A percentile compares a stretch with the other conserved stretches of the same genome.
phyloP scores from a whole-genome alignment of 2,888 invertebrate genomes.

The Thereva unica region DNA sequence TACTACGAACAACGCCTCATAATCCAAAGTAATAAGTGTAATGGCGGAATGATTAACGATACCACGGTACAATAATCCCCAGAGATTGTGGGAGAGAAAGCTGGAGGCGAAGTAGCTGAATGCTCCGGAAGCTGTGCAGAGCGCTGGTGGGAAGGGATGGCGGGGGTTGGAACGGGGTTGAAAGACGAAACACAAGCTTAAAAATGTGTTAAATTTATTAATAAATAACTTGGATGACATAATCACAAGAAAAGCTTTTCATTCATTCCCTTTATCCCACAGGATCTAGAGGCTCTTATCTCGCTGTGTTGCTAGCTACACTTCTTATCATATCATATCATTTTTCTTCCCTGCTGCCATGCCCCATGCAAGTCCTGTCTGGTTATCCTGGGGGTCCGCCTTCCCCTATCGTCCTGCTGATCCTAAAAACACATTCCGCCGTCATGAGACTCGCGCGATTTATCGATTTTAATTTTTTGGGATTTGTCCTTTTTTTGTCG shows the following conservation, averaged over 20 bases:
- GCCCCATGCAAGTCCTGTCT: too few species aligned
- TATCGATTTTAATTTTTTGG: constrained; percentile 31
- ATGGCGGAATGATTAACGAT: constrained; percentile 28
- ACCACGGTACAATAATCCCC: not conserved
- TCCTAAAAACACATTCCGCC: not conserved
- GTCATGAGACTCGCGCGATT: not conserved
- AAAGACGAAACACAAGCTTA: constrained; percentile 7
- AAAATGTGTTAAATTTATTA: constrained; percentile 34
- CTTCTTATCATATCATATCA: not conserved
- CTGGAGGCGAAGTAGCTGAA: too few species aligned
- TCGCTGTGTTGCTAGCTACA: not conserved
- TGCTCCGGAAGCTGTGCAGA: too few species aligned
- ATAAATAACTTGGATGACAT: constrained; percentile 32
- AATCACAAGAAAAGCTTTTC: constrained; percentile 27
- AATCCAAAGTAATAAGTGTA: constrained; percentile 26
- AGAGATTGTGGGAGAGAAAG: not conserved
- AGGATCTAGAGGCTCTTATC: constrained; percentile 14
- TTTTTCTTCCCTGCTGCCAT: too few species aligned
- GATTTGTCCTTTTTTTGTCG: constrained; percentile 7
- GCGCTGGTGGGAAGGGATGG: too few species aligned
- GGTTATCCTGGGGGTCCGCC: too few species aligned
- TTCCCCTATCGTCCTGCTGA: not conserved
- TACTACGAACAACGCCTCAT: constrained; percentile 18
- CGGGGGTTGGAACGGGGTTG: not conserved
- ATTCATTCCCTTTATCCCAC: constrained; percentile 19